Evolutionary conservation across 2,888 invertebrate species (phyloP).

Genomic region (Nomada ruficornis): DNA sequence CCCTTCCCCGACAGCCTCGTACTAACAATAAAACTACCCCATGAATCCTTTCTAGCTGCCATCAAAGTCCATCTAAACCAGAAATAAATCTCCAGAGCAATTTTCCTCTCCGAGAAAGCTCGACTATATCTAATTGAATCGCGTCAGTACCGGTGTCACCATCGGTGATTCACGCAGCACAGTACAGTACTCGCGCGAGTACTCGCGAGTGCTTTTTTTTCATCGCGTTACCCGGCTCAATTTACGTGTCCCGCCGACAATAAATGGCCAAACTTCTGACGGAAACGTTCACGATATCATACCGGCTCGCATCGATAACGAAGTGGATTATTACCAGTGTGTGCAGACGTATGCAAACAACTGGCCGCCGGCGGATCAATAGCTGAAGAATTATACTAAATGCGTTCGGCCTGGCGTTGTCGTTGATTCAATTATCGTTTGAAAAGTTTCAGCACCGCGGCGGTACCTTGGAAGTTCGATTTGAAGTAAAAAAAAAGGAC

Average conservation of each 20-base stretch:
- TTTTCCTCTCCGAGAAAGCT: too few relatives aligned
- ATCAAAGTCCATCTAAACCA: too few relatives aligned
- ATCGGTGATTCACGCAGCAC: too few relatives aligned
- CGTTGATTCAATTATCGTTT: slow-evolving; percentile 13
- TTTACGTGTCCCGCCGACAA: not conserved
- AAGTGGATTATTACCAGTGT: not conserved
- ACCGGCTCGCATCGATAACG: not conserved
- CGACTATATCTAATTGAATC: too few relatives aligned
- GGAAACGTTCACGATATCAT: not conserved
- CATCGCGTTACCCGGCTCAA: not conserved
- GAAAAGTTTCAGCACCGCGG: not conserved
- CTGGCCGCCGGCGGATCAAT: not conserved
- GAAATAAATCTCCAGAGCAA: too few relatives aligned
- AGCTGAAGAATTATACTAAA: slow-evolving; percentile 1
- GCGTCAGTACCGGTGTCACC: too few relatives aligned
- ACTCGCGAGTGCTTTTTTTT: too few relatives aligned
- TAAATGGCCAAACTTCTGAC: not conserved
- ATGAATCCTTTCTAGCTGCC: too few relatives aligned
- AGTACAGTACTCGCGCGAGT: too few relatives aligned
- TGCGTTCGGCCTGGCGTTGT: not conserved
- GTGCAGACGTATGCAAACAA: slow-evolving; percentile 6
- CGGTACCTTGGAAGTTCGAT: not conserved
- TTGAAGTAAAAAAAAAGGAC: not conserved
- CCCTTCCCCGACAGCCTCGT: too few relatives aligned
- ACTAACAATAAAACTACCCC: too few relatives aligned